Evolutionary conservation across 2,797 vertebrate species (phyloP).

Genomic region (Karalla daura): DNA sequence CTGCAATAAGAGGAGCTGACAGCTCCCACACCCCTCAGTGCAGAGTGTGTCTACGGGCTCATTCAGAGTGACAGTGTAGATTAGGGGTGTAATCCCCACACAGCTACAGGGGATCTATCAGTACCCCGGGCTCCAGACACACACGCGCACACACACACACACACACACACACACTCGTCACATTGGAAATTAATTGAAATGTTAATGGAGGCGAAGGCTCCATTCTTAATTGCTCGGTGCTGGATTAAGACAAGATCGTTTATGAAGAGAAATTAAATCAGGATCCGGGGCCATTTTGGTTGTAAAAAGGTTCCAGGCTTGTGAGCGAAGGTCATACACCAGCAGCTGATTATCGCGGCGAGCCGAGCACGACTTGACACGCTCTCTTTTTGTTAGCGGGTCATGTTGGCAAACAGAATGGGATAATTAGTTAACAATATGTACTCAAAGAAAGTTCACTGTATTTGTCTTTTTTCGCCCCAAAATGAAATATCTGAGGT

Average conservation of each 20-base stretch:
- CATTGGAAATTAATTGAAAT: conserved; percentile 82
- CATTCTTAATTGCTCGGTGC: conserved; percentile 78
- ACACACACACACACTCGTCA: conserved; percentile 28
- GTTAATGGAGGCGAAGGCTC: conserved; percentile 76
- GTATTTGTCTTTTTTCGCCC: conserved; percentile 78
- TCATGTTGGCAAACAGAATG: conserved; percentile 68
- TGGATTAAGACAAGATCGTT: conserved; percentile 80
- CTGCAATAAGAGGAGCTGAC: conserved; percentile 83
- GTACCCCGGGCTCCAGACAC: conserved; percentile 66
- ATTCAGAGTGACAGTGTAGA: conserved; percentile 90
- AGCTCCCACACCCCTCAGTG: conserved; percentile 84
- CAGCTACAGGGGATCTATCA: conserved; percentile 84
- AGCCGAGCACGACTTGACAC: conserved; percentile 29
- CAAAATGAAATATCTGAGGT: conserved; percentile 82
- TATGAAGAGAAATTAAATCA: conserved; percentile 77
- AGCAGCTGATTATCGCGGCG: conserved; percentile 37
- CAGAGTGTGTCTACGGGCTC: conserved; percentile 82
- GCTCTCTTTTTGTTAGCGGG: conserved; percentile 52
- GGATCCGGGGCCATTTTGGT: conserved; percentile 53
- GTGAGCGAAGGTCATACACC: conserved; percentile 46
- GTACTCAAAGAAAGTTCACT: conserved; percentile 82
- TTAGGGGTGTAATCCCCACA: conserved; percentile 88
- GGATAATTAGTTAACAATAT: conserved; percentile 80
- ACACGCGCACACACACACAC: conserved; percentile 49
- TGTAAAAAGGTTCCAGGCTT: conserved; percentile 50